A percentile compares a stretch with the other conserved stretches of the same genome.
Evolutionary conservation across 2,113 vertebrate genomes (phyloP).

Genomic region (Orycteropus afer): DNA sequence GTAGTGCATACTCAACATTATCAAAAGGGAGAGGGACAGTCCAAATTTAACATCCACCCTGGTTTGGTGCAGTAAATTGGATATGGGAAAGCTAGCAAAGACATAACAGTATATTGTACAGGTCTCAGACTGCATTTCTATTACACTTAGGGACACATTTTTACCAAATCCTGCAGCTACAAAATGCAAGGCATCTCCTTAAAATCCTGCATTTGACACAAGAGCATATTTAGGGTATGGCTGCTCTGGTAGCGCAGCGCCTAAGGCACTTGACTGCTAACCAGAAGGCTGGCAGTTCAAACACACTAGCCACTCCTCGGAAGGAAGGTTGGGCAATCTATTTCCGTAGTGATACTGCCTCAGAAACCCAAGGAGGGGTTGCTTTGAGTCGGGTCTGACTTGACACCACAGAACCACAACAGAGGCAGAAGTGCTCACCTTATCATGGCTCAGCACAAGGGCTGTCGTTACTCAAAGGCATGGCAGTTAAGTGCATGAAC

Average conservation of each 20-base stretch:
- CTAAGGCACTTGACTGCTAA: too few species aligned
- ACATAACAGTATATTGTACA: neutral
- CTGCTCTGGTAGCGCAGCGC: too few species aligned
- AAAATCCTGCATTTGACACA: neutral
- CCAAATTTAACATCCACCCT: neutral
- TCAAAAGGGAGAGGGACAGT: neutral
- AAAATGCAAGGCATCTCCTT: neutral
- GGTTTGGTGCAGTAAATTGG: neutral
- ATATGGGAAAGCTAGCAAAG: conserved; percentile 20
- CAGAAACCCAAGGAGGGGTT: too few species aligned
- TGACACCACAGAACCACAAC: too few species aligned
- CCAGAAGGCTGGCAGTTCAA: too few species aligned
- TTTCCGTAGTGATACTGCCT: too few species aligned
- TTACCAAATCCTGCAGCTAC: neutral
- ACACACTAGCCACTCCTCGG: too few species aligned
- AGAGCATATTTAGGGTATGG: neutral
- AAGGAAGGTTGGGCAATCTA: too few species aligned
- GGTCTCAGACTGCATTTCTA: neutral
- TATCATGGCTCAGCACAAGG: neutral
- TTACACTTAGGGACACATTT: neutral
- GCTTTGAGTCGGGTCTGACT: too few species aligned
- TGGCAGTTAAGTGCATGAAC: neutral
- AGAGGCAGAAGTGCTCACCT: neutral
- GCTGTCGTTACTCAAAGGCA: neutral
- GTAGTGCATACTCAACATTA: neutral